phyloP scores from a whole-genome alignment of 1,140 invertebrate species.

The Drosophila bocki region DNA sequence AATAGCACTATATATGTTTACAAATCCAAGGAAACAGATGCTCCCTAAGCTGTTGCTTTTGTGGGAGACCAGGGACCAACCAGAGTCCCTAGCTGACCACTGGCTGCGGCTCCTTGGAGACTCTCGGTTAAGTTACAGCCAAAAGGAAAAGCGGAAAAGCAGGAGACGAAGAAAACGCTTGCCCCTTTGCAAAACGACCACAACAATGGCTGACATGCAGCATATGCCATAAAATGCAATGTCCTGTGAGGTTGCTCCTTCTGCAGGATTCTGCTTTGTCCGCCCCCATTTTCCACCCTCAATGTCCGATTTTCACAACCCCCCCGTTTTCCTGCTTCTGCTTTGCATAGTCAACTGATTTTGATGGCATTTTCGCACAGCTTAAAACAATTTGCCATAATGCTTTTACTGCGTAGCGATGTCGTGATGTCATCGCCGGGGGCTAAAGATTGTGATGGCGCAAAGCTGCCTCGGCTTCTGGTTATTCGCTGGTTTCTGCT shows the following conservation, averaged over 20 bases:
- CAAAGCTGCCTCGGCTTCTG: constrained; percentile 10
- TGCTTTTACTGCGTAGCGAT: constrained; percentile 72
- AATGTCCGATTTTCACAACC: constrained; percentile 4
- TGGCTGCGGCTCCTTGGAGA: constrained; percentile 41
- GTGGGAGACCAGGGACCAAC: constrained; percentile 9
- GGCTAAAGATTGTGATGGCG: constrained; percentile 38
- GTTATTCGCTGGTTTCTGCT: neutral
- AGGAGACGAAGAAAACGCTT: constrained; percentile 34
- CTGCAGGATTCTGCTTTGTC: neutral
- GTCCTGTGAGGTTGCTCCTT: constrained; percentile 14
- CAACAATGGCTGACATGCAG: constrained; percentile 77
- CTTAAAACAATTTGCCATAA: constrained; percentile 83
- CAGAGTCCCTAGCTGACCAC: constrained; percentile 20
- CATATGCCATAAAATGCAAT: constrained; percentile 79
- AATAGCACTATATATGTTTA: constrained; percentile 28
- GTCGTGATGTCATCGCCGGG: constrained; percentile 61
- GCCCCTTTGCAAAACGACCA: constrained; percentile 54
- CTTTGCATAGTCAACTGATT: constrained; percentile 82
- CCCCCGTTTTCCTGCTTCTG: constrained; percentile 26
- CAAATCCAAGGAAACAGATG: constrained; percentile 32
- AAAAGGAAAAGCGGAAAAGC: constrained; percentile 31
- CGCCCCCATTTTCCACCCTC: neutral
- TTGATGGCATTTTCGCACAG: constrained; percentile 81
- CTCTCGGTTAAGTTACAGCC: constrained; percentile 50
- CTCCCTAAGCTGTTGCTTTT: constrained; percentile 44